Evolutionary conservation across 2,113 vertebrate genomes (phyloP).

Genomic region (Peromyscus polionotus): DNA sequence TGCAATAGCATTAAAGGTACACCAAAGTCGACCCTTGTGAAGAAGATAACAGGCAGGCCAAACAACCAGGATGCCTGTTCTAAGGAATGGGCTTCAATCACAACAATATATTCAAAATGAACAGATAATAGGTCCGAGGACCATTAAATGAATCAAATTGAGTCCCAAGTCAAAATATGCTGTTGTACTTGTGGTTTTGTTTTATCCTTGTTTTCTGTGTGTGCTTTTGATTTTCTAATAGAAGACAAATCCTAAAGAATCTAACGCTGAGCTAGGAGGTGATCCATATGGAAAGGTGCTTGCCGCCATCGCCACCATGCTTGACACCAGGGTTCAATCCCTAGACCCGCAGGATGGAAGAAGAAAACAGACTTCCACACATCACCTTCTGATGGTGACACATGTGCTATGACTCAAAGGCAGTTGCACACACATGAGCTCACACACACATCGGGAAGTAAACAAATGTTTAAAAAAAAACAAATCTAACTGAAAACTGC

Average conservation of each 20-base stretch:
- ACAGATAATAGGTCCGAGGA: not conserved
- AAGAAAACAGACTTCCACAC: not conserved
- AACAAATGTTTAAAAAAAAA: not conserved
- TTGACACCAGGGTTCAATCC: no score
- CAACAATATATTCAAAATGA: not conserved
- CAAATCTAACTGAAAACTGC: not conserved
- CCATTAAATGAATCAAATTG: not conserved
- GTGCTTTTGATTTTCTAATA: not conserved
- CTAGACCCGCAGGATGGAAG: not conserved
- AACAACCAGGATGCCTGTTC: not conserved
- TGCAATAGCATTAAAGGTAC: not conserved
- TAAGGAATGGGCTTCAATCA: not conserved
- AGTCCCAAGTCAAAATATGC: not conserved
- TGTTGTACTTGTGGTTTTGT: not conserved
- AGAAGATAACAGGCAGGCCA: not conserved
- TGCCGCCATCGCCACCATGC: no score
- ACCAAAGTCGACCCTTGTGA: fast-evolving
- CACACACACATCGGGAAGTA: not conserved
- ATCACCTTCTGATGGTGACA: no score
- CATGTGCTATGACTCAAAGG: no score
- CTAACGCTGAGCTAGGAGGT: not conserved
- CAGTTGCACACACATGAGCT: not conserved
- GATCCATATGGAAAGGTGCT: not conserved
- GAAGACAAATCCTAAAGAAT: not conserved
- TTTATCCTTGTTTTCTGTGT: not conserved